phyloP scores from a whole-genome alignment of 2,797 vertebrate genomes.

The Momotus momota region DNA sequence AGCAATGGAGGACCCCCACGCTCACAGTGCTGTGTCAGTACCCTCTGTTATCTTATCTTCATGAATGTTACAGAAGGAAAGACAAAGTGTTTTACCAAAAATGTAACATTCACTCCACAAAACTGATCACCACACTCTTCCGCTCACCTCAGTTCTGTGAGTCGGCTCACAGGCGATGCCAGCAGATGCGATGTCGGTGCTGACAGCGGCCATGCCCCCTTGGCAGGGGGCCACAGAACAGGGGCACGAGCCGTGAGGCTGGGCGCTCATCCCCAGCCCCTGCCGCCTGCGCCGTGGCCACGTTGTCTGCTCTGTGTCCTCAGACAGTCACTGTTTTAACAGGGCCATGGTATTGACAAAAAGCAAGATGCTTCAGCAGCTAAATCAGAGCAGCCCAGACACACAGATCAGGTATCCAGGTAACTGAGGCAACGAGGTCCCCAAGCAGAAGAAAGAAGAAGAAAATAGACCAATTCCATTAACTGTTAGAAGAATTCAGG shows the following conservation, averaged over 20 bases:
- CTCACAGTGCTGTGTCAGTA: background rate
- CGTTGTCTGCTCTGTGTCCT: background rate
- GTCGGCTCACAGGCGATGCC: background rate
- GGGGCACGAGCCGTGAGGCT: background rate
- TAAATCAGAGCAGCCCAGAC: conserved; percentile 25
- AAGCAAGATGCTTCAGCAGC: conserved; percentile 52
- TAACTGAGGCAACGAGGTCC: conserved; percentile 70
- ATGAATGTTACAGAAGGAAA: background rate
- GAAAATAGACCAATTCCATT: conserved; percentile 57
- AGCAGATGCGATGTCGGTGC: background rate
- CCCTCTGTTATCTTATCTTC: background rate
- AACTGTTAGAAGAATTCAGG: conserved; percentile 52
- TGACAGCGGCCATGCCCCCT: background rate
- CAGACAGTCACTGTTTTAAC: conserved; percentile 11
- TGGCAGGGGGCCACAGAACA: background rate
- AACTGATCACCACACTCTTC: background rate
- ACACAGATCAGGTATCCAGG: conserved; percentile 63
- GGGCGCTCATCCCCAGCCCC: background rate
- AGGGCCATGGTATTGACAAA: conserved; percentile 41
- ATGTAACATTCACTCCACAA: background rate
- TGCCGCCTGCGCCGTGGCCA: background rate
- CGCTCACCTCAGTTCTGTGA: background rate
- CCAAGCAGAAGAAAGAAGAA: conserved; percentile 44
- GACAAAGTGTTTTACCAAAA: background rate
- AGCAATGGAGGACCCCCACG: background rate